These are phyloP conservation scores for Carassius gibelio DNA, from an alignment of 2,113 vertebrate genomes.

Conservation along the genomic window DNA sequence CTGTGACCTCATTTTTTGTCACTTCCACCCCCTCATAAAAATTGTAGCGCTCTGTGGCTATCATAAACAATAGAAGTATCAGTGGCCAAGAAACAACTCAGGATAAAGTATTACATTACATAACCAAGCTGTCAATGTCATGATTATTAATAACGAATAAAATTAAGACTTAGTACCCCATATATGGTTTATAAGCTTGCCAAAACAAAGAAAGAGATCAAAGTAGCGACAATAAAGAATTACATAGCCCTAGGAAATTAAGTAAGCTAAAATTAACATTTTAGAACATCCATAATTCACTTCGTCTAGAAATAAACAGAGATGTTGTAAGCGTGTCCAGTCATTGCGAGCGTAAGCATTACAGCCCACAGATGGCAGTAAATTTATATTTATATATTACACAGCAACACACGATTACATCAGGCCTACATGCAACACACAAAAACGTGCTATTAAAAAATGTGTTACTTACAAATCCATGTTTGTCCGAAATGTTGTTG, in stretches of 20 bases:
- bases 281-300: neutral
- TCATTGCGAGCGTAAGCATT: neutral
- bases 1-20: slow-evolving; percentile 63
- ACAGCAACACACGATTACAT: neutral
- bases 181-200: neutral
- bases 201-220: neutral
- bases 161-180: neutral
- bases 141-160: slow-evolving; percentile 18
- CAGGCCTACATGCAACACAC: neutral
- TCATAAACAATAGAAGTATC: neutral
- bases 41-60: neutral
- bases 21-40: slow-evolving; percentile 41
- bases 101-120: slow-evolving; percentile 23
- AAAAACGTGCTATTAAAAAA: neutral
- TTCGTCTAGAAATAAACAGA: neutral
- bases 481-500: slow-evolving; percentile 99
- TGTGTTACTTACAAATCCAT: slow-evolving; percentile 92
- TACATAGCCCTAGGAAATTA: neutral
- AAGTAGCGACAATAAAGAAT: neutral
- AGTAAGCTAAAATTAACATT: neutral
- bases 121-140: slow-evolving; percentile 27
- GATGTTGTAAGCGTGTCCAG: neutral
- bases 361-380: slow-evolving; percentile 12
- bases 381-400: neutral
- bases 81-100: slow-evolving; percentile 38